Conservation (phyloP, 2,888 invertebrate genomes). For the Synanthedon vespiformis region DNA sequence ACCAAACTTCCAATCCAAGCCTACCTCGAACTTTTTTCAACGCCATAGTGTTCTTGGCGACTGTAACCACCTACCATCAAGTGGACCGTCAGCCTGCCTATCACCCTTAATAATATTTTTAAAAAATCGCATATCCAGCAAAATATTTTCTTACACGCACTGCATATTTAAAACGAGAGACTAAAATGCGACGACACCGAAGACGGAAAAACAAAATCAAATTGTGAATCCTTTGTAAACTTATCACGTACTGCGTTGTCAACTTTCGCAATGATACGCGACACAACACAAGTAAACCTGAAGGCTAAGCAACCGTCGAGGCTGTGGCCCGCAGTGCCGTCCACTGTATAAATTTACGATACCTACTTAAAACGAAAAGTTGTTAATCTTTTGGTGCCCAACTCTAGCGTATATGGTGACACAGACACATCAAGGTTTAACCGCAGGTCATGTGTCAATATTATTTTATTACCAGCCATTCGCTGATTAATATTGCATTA, state of each 20-base stretch:
- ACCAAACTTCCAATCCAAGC: too few relatives aligned
- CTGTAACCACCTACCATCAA: too few relatives aligned
- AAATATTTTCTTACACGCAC: not conserved
- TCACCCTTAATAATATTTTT: too few relatives aligned
- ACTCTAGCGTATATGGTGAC: not conserved
- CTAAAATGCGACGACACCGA: conserved; percentile 1
- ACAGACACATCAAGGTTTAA: not conserved
- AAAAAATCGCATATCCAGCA: not conserved
- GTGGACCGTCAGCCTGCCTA: too few relatives aligned
- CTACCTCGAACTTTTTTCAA: too few relatives aligned
- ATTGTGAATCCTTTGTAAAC: conserved; percentile 46
- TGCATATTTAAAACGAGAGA: not conserved
- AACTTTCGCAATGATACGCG: conserved; percentile 65
- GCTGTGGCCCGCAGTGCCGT: conserved; percentile 4
- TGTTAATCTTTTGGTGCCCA: not conserved
- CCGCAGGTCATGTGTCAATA: not conserved
- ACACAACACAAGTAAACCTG: conserved; percentile 50
- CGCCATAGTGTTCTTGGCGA: too few relatives aligned
- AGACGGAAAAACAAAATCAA: conserved; percentile 24
- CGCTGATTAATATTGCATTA: too few relatives aligned
- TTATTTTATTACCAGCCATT: not conserved
- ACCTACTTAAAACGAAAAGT: not conserved
- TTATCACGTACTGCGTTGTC: conserved; percentile 57
- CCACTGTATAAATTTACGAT: not conserved
- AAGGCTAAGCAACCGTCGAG: conserved; percentile 46